phyloP scores from a whole-genome alignment of 2,113 vertebrate genomes.

The Chloebia gouldiae region DNA sequence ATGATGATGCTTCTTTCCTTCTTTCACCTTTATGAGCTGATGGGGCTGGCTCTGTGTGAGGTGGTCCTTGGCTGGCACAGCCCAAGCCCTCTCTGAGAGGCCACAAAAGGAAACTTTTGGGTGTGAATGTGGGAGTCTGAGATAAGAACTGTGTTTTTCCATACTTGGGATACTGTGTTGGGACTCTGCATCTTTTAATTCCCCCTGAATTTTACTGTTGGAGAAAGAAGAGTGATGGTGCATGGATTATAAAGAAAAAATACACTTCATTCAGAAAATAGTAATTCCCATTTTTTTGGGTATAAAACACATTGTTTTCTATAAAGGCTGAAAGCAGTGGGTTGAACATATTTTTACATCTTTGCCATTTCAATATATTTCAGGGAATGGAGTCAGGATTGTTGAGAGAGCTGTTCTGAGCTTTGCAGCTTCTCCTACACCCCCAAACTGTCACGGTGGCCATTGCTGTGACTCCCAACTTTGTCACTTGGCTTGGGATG shows the following conservation, averaged over 20 bases:
- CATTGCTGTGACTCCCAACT: background rate
- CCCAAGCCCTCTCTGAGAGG: background rate
- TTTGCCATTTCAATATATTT: background rate
- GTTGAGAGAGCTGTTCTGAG: background rate
- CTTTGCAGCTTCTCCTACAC: background rate
- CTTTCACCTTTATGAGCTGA: background rate
- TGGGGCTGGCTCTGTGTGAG: accelerated
- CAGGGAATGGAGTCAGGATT: background rate
- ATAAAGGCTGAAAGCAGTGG: background rate
- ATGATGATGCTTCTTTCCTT: background rate
- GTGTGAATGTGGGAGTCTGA: background rate
- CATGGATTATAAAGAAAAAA: background rate
- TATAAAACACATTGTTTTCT: background rate
- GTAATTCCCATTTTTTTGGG: background rate
- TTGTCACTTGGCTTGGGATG: background rate
- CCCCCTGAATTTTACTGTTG: background rate
- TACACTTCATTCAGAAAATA: background rate
- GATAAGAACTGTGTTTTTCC: background rate
- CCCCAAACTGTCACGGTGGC: background rate
- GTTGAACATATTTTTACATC: background rate
- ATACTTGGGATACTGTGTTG: background rate
- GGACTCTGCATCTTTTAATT: background rate
- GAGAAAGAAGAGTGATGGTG: background rate
- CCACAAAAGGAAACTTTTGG: background rate
- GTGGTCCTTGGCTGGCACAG: background rate